These are phyloP conservation scores for Istiophorus platypterus DNA, from an alignment of 2,113 vertebrate genomes.

Conservation along the genomic window DNA sequence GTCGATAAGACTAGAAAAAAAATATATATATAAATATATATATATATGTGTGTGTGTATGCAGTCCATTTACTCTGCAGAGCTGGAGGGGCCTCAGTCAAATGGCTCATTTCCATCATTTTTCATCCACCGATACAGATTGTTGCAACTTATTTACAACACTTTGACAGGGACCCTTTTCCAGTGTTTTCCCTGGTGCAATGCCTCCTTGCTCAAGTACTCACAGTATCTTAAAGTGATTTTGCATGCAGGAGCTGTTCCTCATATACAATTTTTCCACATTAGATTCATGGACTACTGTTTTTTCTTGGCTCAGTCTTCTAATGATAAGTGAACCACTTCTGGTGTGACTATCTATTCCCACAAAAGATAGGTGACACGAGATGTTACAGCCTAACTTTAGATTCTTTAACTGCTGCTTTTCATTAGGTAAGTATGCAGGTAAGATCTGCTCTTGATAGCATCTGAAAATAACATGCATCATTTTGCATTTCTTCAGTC, in stretches of 20 bases:
- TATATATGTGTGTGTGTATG: too few relatives aligned
- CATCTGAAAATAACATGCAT: not conserved
- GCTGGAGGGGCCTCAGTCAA: too few relatives aligned
- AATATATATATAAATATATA: too few relatives aligned
- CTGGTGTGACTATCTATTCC: not conserved
- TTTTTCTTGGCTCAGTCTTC: conserved; percentile 28
- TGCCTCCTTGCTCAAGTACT: not conserved
- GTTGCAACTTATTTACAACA: not conserved
- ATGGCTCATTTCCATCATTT: too few relatives aligned
- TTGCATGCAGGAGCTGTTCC: conserved; percentile 19
- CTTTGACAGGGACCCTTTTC: not conserved
- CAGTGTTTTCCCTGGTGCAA: not conserved
- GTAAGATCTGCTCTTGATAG: not conserved
- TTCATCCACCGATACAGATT: not conserved
- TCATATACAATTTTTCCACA: conserved; percentile 6
- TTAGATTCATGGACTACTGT: conserved; percentile 8
- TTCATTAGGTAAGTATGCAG: not conserved
- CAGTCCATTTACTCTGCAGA: too few relatives aligned
- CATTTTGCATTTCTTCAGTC: not conserved
- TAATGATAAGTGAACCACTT: conserved; percentile 44
- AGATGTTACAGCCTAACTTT: conserved; percentile 37
- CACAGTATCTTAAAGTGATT: not conserved
- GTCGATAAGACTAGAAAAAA: too few relatives aligned
- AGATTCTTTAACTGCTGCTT: too few relatives aligned
- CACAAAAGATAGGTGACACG: not conserved